Base-by-base conservation (phyloP, 2,888 invertebrate species). In the Empis stercorea region DNA sequence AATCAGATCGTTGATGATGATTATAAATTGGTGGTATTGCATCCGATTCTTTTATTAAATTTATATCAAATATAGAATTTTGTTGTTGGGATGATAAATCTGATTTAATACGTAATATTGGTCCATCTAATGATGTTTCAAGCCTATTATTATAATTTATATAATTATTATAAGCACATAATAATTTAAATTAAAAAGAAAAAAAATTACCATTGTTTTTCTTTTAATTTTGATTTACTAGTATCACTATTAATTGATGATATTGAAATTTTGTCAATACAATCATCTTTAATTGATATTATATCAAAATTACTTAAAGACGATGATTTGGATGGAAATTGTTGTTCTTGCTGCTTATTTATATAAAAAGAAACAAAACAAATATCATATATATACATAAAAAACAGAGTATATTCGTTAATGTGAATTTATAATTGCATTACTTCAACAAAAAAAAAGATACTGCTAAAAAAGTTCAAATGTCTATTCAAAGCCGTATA, bases 81-180 rank as follows among this genome's bases (percentile, higher is more conserved):
- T 14, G 36, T 36, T 17, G 16, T 15, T 15, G 52, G 30, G 10
- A 40, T 40, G 5, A 20, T 40, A 43, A 49, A 46, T 30, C 47
- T 16, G 14, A 48, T 43, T 51, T 53, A 15, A 49, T 56, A 6
- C 61, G 57, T 30, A 62, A 59, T 7, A 57, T 52, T 0, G 68
- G 70, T 1, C 66, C 65, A 51, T 70, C 69, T 6, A 70, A 51
- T 2, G 68, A 68, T 1, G 70, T 69, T 45, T 70, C 70, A 46
- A 66, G 49, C 58, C 58, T 58, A 30, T n/a, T n/a, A n/a, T n/a
- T 14, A 36, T 34, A 34, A n/a, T 34, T 13, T n/a, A 32, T 5
- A 11, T n/a, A n/a, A n/a, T n/a, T n/a, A n/a, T n/a, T n/a, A n/a
- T n/a, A n/a, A n/a, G n/a, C n/a, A n/a, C n/a, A n/a, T n/a, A n/a